Conservation (phyloP, 1,140 invertebrate genomes). For the Ephestia elutella region DNA sequence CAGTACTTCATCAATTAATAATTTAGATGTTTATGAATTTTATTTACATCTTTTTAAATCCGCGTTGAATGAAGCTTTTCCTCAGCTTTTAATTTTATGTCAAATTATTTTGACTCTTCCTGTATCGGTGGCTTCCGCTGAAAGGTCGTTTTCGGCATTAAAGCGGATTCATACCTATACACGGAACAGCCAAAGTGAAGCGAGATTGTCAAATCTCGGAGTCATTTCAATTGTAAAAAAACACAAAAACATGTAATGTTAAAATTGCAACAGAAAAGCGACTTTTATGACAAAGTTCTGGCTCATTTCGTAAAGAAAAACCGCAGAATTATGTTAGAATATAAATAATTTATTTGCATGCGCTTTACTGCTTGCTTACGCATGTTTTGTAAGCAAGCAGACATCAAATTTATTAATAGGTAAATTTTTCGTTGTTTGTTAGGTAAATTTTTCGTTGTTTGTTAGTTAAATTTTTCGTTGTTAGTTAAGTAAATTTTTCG, state of each 20-base stretch:
- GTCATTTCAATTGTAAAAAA: neutral
- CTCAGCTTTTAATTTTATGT: too few relatives aligned
- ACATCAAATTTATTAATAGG: too few relatives aligned
- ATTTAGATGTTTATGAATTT: too few relatives aligned
- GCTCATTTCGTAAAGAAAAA: constrained; percentile 2
- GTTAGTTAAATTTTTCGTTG: too few relatives aligned
- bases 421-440: too few relatives aligned
- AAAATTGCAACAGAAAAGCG: neutral
- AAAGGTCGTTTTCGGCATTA: neutral
- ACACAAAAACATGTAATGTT: constrained; percentile 3
- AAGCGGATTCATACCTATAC: neutral
- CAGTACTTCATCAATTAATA: too few relatives aligned
- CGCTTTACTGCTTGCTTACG: too few relatives aligned
- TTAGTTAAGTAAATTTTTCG: too few relatives aligned
- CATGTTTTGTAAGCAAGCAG: too few relatives aligned
- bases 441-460: too few relatives aligned
- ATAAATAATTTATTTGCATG: neutral
- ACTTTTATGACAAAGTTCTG: constrained; percentile 6
- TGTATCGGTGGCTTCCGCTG: neutral
- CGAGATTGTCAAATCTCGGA: neutral
- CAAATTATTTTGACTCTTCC: neutral
- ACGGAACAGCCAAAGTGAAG: neutral
- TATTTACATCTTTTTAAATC: too few relatives aligned
- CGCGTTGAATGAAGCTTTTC: too few relatives aligned
- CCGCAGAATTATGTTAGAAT: neutral